Evolutionary conservation across 2,797 vertebrate species (phyloP), one percentile per base, ranked within the genome.

Genomic region (Emys orbicularis): DNA sequence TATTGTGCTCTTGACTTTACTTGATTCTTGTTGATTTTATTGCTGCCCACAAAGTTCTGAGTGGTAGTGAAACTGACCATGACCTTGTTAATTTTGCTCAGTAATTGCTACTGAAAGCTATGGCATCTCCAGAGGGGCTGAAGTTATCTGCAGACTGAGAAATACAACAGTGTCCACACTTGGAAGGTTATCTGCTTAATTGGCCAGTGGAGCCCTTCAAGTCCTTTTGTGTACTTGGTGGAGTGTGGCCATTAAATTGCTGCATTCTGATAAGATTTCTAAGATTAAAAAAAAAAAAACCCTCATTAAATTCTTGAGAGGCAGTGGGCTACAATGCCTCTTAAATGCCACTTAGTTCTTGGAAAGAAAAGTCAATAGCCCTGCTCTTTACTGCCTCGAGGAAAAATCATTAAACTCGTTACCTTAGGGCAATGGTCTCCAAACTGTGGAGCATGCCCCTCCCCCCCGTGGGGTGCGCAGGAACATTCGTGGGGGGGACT

Each of bases 171-270:
- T 90, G 23, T 79, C 4, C 6, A 1, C 74, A 16, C 16, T 41
- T 91, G 56, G 79, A 88, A 95, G 84, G 84, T 31, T 76, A 29
- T 41, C 87, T 86, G 34, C 31, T 86, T 90, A 76, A 27, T 90
- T 53, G 52, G 11, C 90, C 83, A 79, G 12, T 92, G 81, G 68
- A 68, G 89, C 90, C 47, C 61, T 74, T 91, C 47, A 0, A 0
- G 25, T 27, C 25, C 18, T 27, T 65, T 88, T 21, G 21, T 25
- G 11, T 44, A 41, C 9, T 80, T 90, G n/a, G 7, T 41, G 83
- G 61, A 47, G 86, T 86, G 88, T 89, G 84, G 11, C 83, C 29
- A 3, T 57, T 88, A 47, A 72, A 0, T 86, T 72, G 53, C 80
- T 49, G 13, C 6, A 81, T 80, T 81, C 19, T 41, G 12, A 54